Evolutionary conservation across 2,797 vertebrate species (phyloP).

Genomic region (Alectoris magna): DNA sequence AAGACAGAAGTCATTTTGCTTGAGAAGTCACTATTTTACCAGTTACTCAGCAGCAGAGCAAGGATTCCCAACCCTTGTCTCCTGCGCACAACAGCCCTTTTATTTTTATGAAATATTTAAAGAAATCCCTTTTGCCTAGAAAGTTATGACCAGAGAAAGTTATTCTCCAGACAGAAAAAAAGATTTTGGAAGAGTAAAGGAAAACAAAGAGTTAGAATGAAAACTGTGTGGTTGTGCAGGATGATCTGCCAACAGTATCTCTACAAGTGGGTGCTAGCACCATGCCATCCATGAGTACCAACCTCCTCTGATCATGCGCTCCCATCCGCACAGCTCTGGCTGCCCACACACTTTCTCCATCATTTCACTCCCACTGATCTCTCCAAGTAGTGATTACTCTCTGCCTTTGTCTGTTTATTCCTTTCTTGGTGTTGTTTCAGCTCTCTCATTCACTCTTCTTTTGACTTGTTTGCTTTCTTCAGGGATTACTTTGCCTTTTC

Average conservation of each 20-base stretch:
- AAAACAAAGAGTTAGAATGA: background rate
- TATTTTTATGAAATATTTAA: background rate
- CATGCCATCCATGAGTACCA: background rate
- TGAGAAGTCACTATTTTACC: background rate
- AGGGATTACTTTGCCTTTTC: background rate
- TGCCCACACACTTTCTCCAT: background rate
- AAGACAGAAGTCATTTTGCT: background rate
- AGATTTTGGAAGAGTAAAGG: background rate
- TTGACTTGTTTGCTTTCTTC: background rate
- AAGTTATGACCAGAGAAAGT: background rate
- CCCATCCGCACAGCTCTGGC: background rate
- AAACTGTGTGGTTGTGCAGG: background rate
- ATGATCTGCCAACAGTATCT: background rate
- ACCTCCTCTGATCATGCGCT: background rate
- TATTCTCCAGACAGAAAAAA: background rate
- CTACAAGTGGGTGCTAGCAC: background rate
- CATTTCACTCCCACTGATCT: background rate
- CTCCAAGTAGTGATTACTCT: background rate
- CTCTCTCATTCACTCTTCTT: background rate
- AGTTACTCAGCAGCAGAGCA: background rate
- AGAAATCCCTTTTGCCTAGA: background rate
- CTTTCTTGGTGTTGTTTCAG: background rate
- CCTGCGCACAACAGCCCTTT: background rate
- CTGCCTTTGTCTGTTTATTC: background rate
- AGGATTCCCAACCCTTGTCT: background rate